Evolutionary conservation across 2,113 vertebrate species (phyloP).

Genomic region (Clinocottus analis): DNA sequence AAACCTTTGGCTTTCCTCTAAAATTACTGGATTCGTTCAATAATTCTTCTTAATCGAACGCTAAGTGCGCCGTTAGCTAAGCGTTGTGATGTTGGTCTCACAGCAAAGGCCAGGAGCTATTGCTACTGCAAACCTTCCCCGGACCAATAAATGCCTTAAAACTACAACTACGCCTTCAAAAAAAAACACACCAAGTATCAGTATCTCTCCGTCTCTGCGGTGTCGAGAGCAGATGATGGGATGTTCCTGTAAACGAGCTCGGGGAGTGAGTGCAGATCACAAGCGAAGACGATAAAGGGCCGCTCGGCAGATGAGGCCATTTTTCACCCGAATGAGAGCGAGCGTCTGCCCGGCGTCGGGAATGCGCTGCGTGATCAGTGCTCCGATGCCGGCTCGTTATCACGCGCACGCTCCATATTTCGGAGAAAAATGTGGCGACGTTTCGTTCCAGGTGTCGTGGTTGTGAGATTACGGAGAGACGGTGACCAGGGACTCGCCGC

Average conservation of each 20-base stretch:
- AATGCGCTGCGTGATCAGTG: constrained; percentile 2
- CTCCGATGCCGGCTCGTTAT: constrained; percentile 39
- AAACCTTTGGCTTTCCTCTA: too few relatives aligned
- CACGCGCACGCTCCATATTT: background rate
- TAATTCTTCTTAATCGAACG: too few relatives aligned
- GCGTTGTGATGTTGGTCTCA: background rate
- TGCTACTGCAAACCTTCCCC: constrained; percentile 28
- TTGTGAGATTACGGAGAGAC: too few relatives aligned
- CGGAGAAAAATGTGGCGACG: background rate
- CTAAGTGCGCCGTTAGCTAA: constrained; percentile 14
- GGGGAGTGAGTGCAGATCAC: constrained; percentile 57
- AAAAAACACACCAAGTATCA: too few relatives aligned
- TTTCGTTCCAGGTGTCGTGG: background rate
- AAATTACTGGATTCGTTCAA: too few relatives aligned
- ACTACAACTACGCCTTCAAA: too few relatives aligned
- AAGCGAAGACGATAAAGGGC: constrained; percentile 53
- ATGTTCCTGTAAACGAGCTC: constrained; percentile 64
- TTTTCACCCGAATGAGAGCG: constrained; percentile 52
- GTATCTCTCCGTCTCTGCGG: constrained; percentile 22
- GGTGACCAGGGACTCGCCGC: background rate
- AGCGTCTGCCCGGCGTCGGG: too few relatives aligned
- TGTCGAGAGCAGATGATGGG: constrained; percentile 47
- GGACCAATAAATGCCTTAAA: constrained; percentile 32
- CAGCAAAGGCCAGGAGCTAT: background rate
- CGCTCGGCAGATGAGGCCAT: constrained; percentile 55